A percentile compares a stretch with the other conserved stretches of the same genome.
These are phyloP conservation scores for Solenopsis invicta DNA, from an alignment of 1,140 invertebrate species.

Conservation along the genomic window DNA sequence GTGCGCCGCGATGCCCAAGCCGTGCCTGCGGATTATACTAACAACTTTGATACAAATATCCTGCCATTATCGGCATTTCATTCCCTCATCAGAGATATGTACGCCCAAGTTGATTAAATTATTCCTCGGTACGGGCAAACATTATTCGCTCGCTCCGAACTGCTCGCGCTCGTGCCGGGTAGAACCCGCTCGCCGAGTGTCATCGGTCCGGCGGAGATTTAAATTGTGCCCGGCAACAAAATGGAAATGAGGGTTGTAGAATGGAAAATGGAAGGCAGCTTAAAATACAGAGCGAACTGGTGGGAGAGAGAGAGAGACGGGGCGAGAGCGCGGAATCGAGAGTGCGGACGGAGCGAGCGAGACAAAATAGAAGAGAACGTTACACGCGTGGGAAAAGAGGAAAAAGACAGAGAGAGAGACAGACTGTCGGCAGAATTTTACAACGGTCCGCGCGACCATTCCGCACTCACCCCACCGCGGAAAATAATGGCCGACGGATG, in stretches of 20 bases:
- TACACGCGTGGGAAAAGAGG: slow-evolving; percentile 29
- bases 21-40: slow-evolving; percentile 31
- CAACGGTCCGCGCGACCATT: slow-evolving; percentile 45
- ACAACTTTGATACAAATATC: slow-evolving; percentile 57
- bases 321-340: background rate
- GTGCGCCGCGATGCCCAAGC: background rate
- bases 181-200: slow-evolving; percentile 71
- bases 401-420: slow-evolving; percentile 40
- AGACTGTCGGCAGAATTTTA: slow-evolving; percentile 61
- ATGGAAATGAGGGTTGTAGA: slow-evolving; percentile 77
- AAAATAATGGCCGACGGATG: slow-evolving; percentile 77
- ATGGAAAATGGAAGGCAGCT: slow-evolving; percentile 78
- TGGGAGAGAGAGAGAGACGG: background rate
- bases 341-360: background rate
- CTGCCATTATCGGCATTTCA: slow-evolving; percentile 64
- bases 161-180: slow-evolving; percentile 44
- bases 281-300: slow-evolving; percentile 72
- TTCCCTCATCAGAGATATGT: slow-evolving; percentile 61
- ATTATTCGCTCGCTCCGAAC: slow-evolving; percentile 42
- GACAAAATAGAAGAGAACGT: slow-evolving; percentile 31
- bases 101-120: slow-evolving; percentile 68
- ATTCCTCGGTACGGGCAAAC: slow-evolving; percentile 34
- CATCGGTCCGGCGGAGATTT: slow-evolving; percentile 75
- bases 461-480: slow-evolving; percentile 68
- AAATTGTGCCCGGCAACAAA: slow-evolving; percentile 77